Conservation (phyloP, 2,888 invertebrate genomes). For the Eupithecia pulchellata region DNA sequence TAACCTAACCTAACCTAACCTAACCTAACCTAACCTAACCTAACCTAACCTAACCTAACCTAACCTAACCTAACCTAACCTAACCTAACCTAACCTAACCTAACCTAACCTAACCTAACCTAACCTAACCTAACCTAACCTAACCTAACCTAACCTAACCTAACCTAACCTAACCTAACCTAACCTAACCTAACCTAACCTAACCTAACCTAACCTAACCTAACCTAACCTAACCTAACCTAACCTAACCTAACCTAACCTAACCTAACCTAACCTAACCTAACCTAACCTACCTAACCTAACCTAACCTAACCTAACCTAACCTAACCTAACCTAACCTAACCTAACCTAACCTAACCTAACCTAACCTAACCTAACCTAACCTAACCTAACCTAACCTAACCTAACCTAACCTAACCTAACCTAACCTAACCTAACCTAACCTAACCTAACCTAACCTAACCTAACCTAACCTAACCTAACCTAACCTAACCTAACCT, state of each 20-base stretch:
- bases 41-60: constrained; percentile 38
- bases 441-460: background rate
- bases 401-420: too few relatives aligned
- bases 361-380: constrained; percentile 28
- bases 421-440: background rate
- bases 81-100: constrained; percentile 37
- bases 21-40: constrained; percentile 23
- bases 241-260: constrained; percentile 44
- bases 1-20: constrained; percentile 41
- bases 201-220: constrained; percentile 43
- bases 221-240: constrained; percentile 35
- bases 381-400: background rate
- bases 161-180: constrained; percentile 41
- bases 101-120: constrained; percentile 31
- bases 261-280: constrained; percentile 40
- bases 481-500: constrained; percentile 28
- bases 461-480: background rate
- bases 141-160: constrained; percentile 45
- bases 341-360: constrained; percentile 32
- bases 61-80: constrained; percentile 40
- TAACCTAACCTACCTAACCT: constrained; percentile 25
- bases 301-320: constrained; percentile 43
- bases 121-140: constrained; percentile 38
- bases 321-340: constrained; percentile 38
- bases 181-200: constrained; percentile 42